phyloP scores from a whole-genome alignment of 1,140 invertebrate genomes.

The Drosophila orosa region DNA sequence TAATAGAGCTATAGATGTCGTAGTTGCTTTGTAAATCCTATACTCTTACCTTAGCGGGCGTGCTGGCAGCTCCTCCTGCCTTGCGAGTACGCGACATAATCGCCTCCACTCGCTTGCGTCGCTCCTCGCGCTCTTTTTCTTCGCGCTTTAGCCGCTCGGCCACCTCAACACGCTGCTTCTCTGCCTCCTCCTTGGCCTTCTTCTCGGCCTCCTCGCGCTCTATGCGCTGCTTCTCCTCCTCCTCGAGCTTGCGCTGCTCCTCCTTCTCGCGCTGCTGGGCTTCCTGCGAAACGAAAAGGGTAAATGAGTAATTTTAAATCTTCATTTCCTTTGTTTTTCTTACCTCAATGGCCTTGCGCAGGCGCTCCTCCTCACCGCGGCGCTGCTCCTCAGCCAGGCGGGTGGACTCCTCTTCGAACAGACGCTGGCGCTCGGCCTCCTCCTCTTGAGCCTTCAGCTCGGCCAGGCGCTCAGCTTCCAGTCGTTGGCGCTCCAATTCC shows the following conservation, averaged over 20 bases:
- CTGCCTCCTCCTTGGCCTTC: slow-evolving; percentile 91
- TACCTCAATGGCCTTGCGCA: slow-evolving; percentile 89
- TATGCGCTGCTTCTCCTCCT: slow-evolving; percentile 88
- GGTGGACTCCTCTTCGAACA: slow-evolving; percentile 90
- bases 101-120: slow-evolving; percentile 92
- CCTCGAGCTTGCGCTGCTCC: slow-evolving; percentile 86
- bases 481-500: slow-evolving; percentile 91
- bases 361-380: slow-evolving; percentile 89
- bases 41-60: slow-evolving; percentile 81
- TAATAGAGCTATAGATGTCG: not conserved
- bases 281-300: slow-evolving; percentile 82
- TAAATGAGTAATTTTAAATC: not conserved
- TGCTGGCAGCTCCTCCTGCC: slow-evolving; percentile 77
- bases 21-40: not conserved
- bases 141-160: slow-evolving; percentile 91
- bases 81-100: slow-evolving; percentile 92
- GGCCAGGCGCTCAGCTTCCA: slow-evolving; percentile 90
- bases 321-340: not conserved
- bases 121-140: slow-evolving; percentile 91
- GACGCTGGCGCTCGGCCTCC: slow-evolving; percentile 92
- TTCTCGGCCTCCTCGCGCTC: slow-evolving; percentile 91
- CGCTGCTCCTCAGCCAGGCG: slow-evolving; percentile 89
- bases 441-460: slow-evolving; percentile 91
- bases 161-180: slow-evolving; percentile 90
- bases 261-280: slow-evolving; percentile 88